These are phyloP conservation scores for Rhinolophus ferrumequinum DNA, from an alignment of 2,113 vertebrate species.

Conservation along the genomic window DNA sequence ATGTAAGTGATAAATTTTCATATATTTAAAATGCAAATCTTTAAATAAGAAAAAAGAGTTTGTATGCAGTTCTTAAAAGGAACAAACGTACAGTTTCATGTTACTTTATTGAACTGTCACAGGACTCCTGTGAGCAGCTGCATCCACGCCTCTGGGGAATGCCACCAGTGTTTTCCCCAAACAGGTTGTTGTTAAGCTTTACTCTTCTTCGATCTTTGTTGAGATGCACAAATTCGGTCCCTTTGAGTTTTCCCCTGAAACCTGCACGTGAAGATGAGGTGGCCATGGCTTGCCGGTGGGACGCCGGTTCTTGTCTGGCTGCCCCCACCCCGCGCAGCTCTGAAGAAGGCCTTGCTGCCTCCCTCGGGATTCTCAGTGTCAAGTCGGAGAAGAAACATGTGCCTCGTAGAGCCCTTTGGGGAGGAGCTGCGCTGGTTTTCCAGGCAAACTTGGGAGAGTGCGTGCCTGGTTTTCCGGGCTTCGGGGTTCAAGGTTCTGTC, in stretches of 20 bases:
- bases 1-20: background rate
- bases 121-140: background rate
- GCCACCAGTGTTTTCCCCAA: no score
- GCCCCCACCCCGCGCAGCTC: background rate
- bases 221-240: background rate
- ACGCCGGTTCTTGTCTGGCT: background rate
- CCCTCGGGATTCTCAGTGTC: background rate
- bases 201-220: background rate
- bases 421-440: background rate
- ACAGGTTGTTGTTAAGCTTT: background rate
- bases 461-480: background rate
- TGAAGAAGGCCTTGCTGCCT: background rate
- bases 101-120: background rate
- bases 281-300: accelerated
- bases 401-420: background rate
- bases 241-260: no score
- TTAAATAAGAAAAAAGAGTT: background rate
- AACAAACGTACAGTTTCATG: background rate
- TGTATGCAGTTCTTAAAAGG: background rate
- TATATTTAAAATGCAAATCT: background rate
- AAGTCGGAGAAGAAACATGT: background rate
- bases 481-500: background rate
- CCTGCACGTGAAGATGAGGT: background rate
- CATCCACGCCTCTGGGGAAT: no score
- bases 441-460: background rate